phyloP scores from a whole-genome alignment of 2,113 vertebrate species.

The Galbula dea region DNA sequence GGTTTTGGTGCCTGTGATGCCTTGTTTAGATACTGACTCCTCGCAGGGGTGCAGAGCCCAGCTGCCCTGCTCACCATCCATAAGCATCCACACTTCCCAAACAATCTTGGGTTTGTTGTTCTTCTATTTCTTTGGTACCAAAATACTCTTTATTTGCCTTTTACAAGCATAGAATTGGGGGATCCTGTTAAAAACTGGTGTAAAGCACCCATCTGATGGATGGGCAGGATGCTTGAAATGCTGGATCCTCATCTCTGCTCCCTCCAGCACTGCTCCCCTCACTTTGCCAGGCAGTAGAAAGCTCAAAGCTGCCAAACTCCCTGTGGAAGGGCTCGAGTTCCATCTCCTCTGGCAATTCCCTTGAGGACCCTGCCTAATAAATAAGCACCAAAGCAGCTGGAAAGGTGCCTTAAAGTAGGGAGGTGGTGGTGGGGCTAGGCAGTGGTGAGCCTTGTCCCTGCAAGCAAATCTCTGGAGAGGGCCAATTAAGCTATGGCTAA shows the following conservation, averaged over 20 bases:
- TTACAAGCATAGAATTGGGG: neutral
- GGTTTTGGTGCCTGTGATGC: neutral
- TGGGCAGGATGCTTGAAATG: rapidly evolving
- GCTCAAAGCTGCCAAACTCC: neutral
- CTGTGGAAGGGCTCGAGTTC: neutral
- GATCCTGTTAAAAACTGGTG: neutral
- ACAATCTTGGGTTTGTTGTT: neutral
- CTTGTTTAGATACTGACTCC: neutral
- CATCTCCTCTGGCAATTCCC: neutral
- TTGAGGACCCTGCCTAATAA: neutral
- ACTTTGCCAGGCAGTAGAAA: neutral
- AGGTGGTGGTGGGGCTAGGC: neutral
- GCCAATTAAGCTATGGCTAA: neutral
- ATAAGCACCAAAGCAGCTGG: neutral
- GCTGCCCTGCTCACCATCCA: neutral
- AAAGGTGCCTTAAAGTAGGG: neutral
- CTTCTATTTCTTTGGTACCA: neutral
- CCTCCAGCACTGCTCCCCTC: rapidly evolving
- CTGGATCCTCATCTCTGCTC: neutral
- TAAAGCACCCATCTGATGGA: neutral
- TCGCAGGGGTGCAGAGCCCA: rapidly evolving
- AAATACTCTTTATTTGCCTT: neutral
- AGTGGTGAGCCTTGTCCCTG: neutral
- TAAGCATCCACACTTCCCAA: neutral
- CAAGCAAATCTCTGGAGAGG: neutral